phyloP scores from a whole-genome alignment of 2,888 invertebrate species.

The Dynastes grantii region DNA sequence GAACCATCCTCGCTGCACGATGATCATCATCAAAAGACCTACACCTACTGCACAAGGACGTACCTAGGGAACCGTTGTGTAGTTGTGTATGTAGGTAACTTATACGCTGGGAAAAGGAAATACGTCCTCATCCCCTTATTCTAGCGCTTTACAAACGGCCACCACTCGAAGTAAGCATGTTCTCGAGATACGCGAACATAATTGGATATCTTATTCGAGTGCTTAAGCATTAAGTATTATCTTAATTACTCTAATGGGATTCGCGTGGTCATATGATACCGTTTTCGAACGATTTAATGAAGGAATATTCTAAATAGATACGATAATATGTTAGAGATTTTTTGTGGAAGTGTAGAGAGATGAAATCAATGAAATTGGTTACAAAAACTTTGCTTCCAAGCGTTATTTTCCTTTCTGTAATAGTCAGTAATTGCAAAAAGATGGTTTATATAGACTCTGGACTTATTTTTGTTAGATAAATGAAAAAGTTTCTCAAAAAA shows the following conservation, averaged over 20 bases:
- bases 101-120: background rate
- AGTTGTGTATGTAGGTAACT: background rate
- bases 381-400: no score
- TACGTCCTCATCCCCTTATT: background rate
- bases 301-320: no score
- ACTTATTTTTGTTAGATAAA: no score
- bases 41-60: background rate
- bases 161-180: background rate
- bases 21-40: slow-evolving; percentile 27
- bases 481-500: no score
- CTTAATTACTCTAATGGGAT: background rate
- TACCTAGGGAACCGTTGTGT: background rate
- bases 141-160: background rate
- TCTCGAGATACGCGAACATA: slow-evolving; percentile 1
- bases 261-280: background rate
- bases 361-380: no score
- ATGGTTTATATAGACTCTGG: no score
- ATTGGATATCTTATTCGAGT: slow-evolving; percentile 1
- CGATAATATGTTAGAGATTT: no score
- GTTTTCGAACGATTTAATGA: background rate
- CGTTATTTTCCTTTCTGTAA: no score
- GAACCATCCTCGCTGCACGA: slow-evolving; percentile 4
- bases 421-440: no score
- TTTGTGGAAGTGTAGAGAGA: no score
- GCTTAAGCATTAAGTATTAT: background rate